These are phyloP conservation scores for Myiothlypis chrysogaster DNA, from an alignment of 2,797 vertebrate genomes.

Conservation along the genomic window DNA sequence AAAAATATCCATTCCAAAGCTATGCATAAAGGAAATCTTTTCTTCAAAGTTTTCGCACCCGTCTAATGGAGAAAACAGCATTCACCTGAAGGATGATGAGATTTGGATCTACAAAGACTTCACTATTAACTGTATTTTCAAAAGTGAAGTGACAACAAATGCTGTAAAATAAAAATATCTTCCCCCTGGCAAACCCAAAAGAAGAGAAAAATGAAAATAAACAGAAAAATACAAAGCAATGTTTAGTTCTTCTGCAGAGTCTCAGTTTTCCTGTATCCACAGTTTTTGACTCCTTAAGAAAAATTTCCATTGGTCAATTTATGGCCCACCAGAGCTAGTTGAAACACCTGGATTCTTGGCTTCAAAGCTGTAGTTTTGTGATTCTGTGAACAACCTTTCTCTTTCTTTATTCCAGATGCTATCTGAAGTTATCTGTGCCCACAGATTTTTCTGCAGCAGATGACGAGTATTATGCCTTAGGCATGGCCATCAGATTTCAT, in stretches of 20 bases:
- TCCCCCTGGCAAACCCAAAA: not conserved
- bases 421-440: not conserved
- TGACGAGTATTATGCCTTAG: not conserved
- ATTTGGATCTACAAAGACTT: conserved; percentile 2
- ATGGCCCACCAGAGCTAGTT: not conserved
- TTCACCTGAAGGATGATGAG: not conserved
- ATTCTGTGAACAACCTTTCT: not conserved
- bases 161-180: not conserved
- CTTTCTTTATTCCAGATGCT: not conserved
- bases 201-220: not conserved
- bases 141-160: not conserved
- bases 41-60: not conserved
- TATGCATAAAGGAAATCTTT: not conserved
- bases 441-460: not conserved
- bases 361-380: not conserved
- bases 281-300: not conserved
- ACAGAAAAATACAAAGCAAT: not conserved
- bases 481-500: not conserved
- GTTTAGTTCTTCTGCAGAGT: not conserved
- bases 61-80: not conserved
- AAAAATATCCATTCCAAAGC: conserved; percentile 49
- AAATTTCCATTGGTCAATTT: not conserved
- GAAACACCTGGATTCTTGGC: not conserved
- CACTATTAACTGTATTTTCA: not conserved
- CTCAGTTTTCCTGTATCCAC: not conserved